Base-by-base conservation (phyloP, 2,797 vertebrate genomes). In the Dendrocincla tyrannina region DNA sequence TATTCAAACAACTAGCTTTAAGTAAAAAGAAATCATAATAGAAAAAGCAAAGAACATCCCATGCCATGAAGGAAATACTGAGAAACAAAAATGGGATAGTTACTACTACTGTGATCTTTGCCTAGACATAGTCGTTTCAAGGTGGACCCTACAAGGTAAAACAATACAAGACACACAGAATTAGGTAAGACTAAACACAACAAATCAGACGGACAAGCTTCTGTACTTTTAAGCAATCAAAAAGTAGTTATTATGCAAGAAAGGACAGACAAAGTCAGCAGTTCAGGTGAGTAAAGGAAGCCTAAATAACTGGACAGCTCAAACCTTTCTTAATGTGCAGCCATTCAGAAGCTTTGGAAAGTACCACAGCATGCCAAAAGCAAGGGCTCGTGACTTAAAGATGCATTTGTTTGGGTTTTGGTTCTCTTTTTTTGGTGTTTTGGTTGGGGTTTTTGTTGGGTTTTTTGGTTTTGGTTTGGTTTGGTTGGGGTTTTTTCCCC, bases 31-130 rank as follows among this genome's bases (percentile, higher is more conserved):
- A 30, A 50, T 28, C 15, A 28, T 17, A 28, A 30, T 5, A 55
- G 35, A 58, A 68, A 85, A 73, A 74, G 32, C 88, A 93, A 97
- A 83, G 92, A 86, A 89, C 62, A 96, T 97, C 97, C 97, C 98
- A 99, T 98, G 98, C 98, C 95, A 98, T 98, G 96, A 97, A 97
- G 96, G 97, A 97, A 98, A 97, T 97, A 98, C 96, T 95, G 97
- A 98, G 97, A 97, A 98, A 98, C 98, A 98, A 98, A 98, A 99
- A 99, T 96, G 95, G 97, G 99, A 99, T 99, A 99, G 98, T 97
- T 99, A 99, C 99, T 99, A 98, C 98, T 99, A 98, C 99, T 98
- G 97, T 99, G 99, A 96, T 99, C 99, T 99, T 99, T 99, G 96
- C 99, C 99, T 90, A 99, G 99, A 98, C 99, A 99, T 96, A 99